Percentiles rank a stretch among this genome's conserved stretches.
Evolutionary conservation across 2,888 invertebrate genomes (phyloP).

Genomic region (Eurois occulta): DNA sequence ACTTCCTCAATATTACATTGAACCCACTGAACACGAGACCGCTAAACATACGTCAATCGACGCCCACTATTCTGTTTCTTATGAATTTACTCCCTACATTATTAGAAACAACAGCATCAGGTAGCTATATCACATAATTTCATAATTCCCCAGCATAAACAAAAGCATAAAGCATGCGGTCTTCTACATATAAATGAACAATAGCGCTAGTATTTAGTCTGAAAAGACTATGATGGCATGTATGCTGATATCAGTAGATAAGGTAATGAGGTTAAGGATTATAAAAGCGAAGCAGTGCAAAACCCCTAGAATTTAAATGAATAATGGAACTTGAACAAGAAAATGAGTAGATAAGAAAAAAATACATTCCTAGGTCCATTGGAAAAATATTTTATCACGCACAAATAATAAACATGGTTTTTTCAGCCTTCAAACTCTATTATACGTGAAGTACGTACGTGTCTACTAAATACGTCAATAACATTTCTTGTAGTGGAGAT

Average conservation of each 20-base stretch:
- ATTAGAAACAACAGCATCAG: slow-evolving; percentile 23
- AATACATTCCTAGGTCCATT: slow-evolving; percentile 35
- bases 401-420: slow-evolving; percentile 45
- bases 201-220: slow-evolving; percentile 22
- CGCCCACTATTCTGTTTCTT: slow-evolving; percentile 83
- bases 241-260: slow-evolving; percentile 57
- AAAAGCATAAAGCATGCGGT: slow-evolving; percentile 4
- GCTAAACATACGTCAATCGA: slow-evolving; percentile 88
- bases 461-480: slow-evolving; percentile 68
- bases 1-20: slow-evolving; percentile 91
- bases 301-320: slow-evolving; percentile 11
- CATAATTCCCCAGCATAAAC: slow-evolving; percentile 13
- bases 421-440: slow-evolving; percentile 29
- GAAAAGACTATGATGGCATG: slow-evolving; percentile 32
- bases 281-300: slow-evolving; percentile 37
- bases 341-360: slow-evolving; percentile 33
- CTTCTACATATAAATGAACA: slow-evolving; percentile 16
- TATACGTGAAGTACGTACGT: slow-evolving; percentile 38
- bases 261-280: slow-evolving; percentile 56
- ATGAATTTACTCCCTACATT: slow-evolving; percentile 33
- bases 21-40: slow-evolving; percentile 87
- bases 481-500: slow-evolving; percentile 72
- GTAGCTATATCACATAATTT: slow-evolving; percentile 19
- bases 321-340: slow-evolving; percentile 33
- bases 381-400: slow-evolving; percentile 35